Conservation (phyloP, 2,797 vertebrate species). For the Sebastes diploproa region DNA sequence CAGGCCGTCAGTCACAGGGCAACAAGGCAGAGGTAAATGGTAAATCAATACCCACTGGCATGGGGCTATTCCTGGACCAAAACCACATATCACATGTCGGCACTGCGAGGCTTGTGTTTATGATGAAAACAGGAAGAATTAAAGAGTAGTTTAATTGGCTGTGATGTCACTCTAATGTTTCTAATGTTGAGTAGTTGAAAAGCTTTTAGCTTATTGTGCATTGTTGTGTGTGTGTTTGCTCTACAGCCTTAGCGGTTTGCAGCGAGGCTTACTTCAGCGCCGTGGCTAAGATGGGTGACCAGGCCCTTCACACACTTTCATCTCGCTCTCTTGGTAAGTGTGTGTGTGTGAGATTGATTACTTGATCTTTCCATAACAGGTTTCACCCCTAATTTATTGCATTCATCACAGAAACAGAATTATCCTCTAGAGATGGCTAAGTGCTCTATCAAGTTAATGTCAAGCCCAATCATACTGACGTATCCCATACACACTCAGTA, state of each 20-base stretch:
- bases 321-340: slow-evolving; percentile 89
- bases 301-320: slow-evolving; percentile 90
- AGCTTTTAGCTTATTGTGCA: background rate
- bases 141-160: background rate
- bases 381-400: background rate
- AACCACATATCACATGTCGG: slow-evolving; percentile 51
- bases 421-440: background rate
- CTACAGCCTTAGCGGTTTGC: slow-evolving; percentile 86
- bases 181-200: background rate
- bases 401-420: background rate
- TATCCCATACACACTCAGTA: background rate
- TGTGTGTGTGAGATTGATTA: slow-evolving; percentile 3
- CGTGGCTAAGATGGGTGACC: slow-evolving; percentile 92
- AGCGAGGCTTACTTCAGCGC: slow-evolving; percentile 93
- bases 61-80: slow-evolving; percentile 43
- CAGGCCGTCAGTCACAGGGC: slow-evolving; percentile 30
- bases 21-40: slow-evolving; percentile 4
- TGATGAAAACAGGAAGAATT: background rate
- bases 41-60: slow-evolving; percentile 52
- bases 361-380: slow-evolving; percentile 4
- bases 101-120: background rate
- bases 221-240: background rate
- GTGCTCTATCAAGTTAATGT: background rate
- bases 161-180: background rate
- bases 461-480: background rate